Conservation (phyloP, 2,797 vertebrate genomes). For the Pipistrellus pipistrellus region DNA sequence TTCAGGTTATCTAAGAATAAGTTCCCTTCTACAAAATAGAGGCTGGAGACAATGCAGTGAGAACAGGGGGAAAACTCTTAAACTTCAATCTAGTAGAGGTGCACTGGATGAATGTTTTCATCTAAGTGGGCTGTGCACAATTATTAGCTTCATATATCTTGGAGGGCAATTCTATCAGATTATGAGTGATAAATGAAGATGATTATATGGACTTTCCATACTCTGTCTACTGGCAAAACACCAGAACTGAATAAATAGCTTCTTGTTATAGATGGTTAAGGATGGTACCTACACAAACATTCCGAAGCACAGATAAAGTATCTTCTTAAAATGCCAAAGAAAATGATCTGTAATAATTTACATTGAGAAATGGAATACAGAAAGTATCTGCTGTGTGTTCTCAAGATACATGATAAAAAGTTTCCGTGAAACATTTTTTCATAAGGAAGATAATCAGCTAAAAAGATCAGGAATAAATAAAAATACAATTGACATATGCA, state of each 20-base stretch:
- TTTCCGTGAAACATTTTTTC: constrained; percentile 6
- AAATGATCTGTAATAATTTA: constrained; percentile 43
- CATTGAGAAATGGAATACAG: neutral
- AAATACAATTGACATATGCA: neutral
- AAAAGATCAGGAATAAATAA: constrained; percentile 11
- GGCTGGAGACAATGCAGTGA: neutral
- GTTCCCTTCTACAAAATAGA: neutral
- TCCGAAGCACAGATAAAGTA: neutral
- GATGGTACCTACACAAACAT: neutral
- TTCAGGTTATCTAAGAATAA: constrained; percentile 3
- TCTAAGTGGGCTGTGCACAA: neutral
- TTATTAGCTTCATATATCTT: neutral
- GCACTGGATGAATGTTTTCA: neutral
- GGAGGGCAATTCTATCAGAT: constrained; percentile 16
- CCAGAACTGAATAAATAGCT: neutral
- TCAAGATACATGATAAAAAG: constrained; percentile 19
- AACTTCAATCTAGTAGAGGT: constrained; percentile 2
- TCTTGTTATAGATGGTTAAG: neutral
- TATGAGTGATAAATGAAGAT: constrained; percentile 46
- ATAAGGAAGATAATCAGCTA: constrained; percentile 1
- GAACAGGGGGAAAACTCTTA: neutral
- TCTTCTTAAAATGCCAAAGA: constrained; percentile 20
- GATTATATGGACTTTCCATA: neutral
- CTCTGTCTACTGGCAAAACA: constrained; percentile 7
- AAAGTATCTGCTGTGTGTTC: constrained; percentile 4